These are phyloP conservation scores for Dicycla oo DNA, from an alignment of 2,888 invertebrate species.

Conservation along the genomic window DNA sequence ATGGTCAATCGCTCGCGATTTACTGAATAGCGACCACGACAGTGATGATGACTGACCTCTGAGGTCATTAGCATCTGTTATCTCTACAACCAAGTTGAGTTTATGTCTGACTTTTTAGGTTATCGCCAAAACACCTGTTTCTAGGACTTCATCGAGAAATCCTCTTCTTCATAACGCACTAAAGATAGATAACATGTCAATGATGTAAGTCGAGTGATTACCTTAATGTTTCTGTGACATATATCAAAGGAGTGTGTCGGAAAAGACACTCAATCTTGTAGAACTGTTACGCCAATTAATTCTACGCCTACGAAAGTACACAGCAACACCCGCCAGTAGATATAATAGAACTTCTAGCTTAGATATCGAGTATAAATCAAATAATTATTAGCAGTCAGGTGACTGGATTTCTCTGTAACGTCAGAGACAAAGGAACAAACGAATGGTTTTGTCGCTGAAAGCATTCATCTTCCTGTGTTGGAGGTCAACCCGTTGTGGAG, in stretches of 20 bases:
- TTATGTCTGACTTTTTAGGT: not conserved
- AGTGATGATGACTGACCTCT: conserved; percentile 15
- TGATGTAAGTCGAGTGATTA: conserved; percentile 2
- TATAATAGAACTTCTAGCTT: conserved; percentile 15
- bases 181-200: not conserved
- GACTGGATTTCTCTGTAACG: conserved; percentile 38
- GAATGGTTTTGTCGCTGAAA: conserved; percentile 23
- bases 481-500: conserved; percentile 35
- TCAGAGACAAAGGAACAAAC: conserved; percentile 30
- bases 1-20: conserved; percentile 25
- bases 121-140: conserved; percentile 8
- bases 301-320: conserved; percentile 11
- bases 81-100: conserved; percentile 7
- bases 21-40: conserved; percentile 5
- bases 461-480: conserved; percentile 40
- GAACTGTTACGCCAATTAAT: conserved; percentile 31
- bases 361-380: conserved; percentile 25
- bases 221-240: not conserved
- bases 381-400: conserved; percentile 36
- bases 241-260: conserved; percentile 9
- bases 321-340: not conserved
- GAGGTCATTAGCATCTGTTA: conserved; percentile 25
- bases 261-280: conserved; percentile 11
- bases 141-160: not conserved
- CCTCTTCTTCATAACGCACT: not conserved